Base-by-base conservation (phyloP, 2,113 vertebrate genomes). In the Poicephalus meyeri region DNA sequence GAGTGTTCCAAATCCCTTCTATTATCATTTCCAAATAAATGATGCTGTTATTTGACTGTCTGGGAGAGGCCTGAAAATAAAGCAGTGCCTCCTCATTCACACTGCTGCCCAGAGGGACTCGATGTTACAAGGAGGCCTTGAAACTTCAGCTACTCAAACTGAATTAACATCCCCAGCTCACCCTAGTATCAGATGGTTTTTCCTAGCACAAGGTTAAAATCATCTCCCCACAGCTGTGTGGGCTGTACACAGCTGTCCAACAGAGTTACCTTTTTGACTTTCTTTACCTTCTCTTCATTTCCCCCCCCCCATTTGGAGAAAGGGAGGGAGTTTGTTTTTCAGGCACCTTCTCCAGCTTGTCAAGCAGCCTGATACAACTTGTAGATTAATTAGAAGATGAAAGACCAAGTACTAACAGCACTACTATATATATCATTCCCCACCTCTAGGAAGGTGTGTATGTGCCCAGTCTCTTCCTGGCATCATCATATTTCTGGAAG, bases 301-400 rank as follows among this genome's bases (percentile, higher is more conserved):
- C 31, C 20, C 46, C 44, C 44, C n/a, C 47, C 16, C 53, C 56
- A 18, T 71, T 71, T 91, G 81, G 65, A 89, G 72, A 89, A 61
- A 2, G 24, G 41, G n/a, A 81, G 11, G 31, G 31, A 80, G 50
- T 68, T 66, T 58, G 85, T 93, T 95, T 95, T 89, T 89, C 64
- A 90, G 74, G 58, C 66, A 74, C 49, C 14, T 78, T 58, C 46
- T 55, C 71, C 74, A 80, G 72, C 72, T 88, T 80, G 47, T 83
- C 94, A 82, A 88, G 71, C 25, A 68, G 79, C 47, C 63, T 2
- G 1, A 60, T 42, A 50, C 8, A 88, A 68, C 4, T 94, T 93
- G 82, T 33, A 96, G 74, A 64, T 50, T 81, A 85, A 87, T 82
- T 58, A 90, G 74, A 68, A 88, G 74, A 82, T 76, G 85, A 58